Base-by-base conservation (phyloP, 2,113 vertebrate species). In the Campylomormyrus numenius region DNA sequence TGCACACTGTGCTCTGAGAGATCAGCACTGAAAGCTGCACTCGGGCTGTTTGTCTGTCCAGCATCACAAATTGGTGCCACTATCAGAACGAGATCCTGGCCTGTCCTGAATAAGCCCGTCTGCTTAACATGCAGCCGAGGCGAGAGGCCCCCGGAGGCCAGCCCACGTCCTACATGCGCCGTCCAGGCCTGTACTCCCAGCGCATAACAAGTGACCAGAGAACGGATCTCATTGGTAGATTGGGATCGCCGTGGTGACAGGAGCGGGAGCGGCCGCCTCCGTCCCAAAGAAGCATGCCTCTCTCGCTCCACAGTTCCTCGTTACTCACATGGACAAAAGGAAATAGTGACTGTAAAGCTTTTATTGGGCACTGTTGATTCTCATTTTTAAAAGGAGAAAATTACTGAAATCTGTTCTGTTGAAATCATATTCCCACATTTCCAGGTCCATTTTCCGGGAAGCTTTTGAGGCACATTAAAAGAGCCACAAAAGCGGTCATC, bases 21-120 rank as follows among this genome's bases (percentile, higher is more conserved):
- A 19, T 56, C 17, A 21, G 42, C 31, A 27, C 74, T 83, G 50
- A 89, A 80, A 45, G 88, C 31, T 42, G 74, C 48, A n/a, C 49
- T 53, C 27, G 17, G 48, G n/a, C 70, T 10, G 27, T 42, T 19
- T 7, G 74, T 80, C 74, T 80, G 35, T 80, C n/a, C 62, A 70
- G 10, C 35, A 80, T 8, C 15, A 7, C 74, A 80, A 80, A 80
- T 27, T 19, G 52, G 7, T n/a, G 17, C 35, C 87, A 88, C 24
- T 48, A 24, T 88, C 35, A 45, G 87, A 10, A 62, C 15, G 35
- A 7, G 24, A 45, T 21, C 35, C 70, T 3, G 92, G 90, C 83
- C 90, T 87, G 90, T 92, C 92, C 93, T 90, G 93, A 93, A 93
- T 94, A 95, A 94, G 95, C 94, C 93, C 92, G 94, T 95, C 94